phyloP scores from a whole-genome alignment of 2,113 vertebrate species.

The Xerus inauris region DNA sequence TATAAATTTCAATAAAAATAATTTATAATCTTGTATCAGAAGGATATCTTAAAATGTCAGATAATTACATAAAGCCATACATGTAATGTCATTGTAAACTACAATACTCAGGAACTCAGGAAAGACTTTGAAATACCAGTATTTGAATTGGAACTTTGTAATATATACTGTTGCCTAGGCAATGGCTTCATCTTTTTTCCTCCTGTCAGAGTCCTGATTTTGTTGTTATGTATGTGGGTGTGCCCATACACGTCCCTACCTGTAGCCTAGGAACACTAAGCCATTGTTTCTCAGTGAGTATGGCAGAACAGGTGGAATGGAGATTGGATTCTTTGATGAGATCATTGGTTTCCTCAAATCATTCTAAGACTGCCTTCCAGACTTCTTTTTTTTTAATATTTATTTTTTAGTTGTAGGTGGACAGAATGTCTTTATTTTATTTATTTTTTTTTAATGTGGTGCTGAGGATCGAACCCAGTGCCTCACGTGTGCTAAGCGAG shows the following conservation, averaged over 20 bases:
- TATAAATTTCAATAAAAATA: not conserved
- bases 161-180: not conserved
- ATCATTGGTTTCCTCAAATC: constrained; percentile 8
- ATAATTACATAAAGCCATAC: not conserved
- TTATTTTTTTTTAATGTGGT: too few relatives aligned
- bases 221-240: not conserved
- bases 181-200: not conserved
- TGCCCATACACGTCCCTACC: not conserved
- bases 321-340: not conserved
- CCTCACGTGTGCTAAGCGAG: too few relatives aligned
- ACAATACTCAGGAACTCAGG: not conserved
- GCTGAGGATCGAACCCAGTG: too few relatives aligned
- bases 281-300: not conserved
- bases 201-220: not conserved
- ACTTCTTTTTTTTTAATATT: too few relatives aligned
- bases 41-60: not conserved
- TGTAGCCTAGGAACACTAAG: not conserved
- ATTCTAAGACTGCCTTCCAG: not conserved
- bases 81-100: not conserved
- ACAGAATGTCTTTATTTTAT: too few relatives aligned
- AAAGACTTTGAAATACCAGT: not conserved
- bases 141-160: not conserved
- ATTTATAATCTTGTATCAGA: not conserved
- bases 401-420: too few relatives aligned
- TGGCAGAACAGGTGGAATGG: not conserved